Evolutionary conservation across 2,113 vertebrate genomes (phyloP).

Genomic region (Gallinago media): DNA sequence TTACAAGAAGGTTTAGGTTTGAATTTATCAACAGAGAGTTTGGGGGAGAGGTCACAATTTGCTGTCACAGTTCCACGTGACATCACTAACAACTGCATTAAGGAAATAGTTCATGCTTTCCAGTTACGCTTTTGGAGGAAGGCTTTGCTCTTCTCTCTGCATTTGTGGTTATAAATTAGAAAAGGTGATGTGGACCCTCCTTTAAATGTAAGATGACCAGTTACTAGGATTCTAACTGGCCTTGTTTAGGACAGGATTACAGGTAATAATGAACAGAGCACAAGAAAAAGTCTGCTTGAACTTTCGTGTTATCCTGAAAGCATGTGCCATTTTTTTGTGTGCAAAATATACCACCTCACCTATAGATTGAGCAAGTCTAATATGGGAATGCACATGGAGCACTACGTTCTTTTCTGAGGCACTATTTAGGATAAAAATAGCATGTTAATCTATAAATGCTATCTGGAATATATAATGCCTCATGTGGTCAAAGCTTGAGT

Average conservation of each 20-base stretch:
- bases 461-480: background rate
- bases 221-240: background rate
- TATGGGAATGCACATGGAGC: background rate
- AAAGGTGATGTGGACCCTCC: background rate
- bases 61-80: background rate
- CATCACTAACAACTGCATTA: background rate
- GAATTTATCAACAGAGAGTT: background rate
- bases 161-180: background rate
- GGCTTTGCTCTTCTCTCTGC: background rate
- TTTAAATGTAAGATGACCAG: background rate
- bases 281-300: background rate
- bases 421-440: background rate
- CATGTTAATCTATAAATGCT: background rate
- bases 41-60: background rate
- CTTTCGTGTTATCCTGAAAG: background rate
- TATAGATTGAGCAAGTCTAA: background rate
- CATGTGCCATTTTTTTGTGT: background rate
- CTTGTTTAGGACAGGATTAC: background rate
- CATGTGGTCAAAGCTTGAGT: background rate
- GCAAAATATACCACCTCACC: background rate
- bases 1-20: background rate
- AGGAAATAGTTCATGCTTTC: background rate
- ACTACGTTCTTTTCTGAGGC: background rate
- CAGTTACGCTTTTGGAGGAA: background rate
- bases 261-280: background rate